These are phyloP conservation scores for Acropora tenuis DNA, from an alignment of 64 coral and sea anemone genomes.

Conservation along the genomic window DNA sequence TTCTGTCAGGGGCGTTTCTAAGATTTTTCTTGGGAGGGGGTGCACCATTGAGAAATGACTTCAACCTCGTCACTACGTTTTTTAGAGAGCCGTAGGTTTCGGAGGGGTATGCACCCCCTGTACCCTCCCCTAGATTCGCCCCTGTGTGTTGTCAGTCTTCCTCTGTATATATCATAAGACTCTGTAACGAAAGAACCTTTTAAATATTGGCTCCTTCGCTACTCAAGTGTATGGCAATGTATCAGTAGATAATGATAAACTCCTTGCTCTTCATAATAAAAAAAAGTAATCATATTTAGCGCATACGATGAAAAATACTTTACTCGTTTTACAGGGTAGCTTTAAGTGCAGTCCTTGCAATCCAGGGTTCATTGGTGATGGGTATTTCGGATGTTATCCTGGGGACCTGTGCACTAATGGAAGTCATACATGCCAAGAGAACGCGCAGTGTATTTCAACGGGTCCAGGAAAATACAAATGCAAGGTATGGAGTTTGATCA, in stretches of 20 bases:
- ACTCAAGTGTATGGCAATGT: background rate
- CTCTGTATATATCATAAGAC: no score
- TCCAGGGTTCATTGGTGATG: slow-evolving; percentile 92
- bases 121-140: no score
- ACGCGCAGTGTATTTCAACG: slow-evolving; percentile 74
- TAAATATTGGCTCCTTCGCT: no score
- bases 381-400: slow-evolving; percentile 80
- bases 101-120: no score
- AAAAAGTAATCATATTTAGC: background rate
- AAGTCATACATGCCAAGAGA: slow-evolving; percentile 74
- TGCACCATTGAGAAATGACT: no score
- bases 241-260: background rate
- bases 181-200: no score
- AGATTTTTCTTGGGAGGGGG: no score
- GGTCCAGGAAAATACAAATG: slow-evolving; percentile 89
- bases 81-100: no score
- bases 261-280: background rate
- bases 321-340: slow-evolving; percentile 63
- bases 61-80: no score
- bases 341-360: slow-evolving; percentile 92
- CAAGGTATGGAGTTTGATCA: slow-evolving; percentile 48
- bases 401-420: slow-evolving; percentile 88
- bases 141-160: no score
- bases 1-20: no score
- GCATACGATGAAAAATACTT: background rate